Conservation (phyloP, 2,888 invertebrate genomes). For the Petrophora chlorosata region DNA sequence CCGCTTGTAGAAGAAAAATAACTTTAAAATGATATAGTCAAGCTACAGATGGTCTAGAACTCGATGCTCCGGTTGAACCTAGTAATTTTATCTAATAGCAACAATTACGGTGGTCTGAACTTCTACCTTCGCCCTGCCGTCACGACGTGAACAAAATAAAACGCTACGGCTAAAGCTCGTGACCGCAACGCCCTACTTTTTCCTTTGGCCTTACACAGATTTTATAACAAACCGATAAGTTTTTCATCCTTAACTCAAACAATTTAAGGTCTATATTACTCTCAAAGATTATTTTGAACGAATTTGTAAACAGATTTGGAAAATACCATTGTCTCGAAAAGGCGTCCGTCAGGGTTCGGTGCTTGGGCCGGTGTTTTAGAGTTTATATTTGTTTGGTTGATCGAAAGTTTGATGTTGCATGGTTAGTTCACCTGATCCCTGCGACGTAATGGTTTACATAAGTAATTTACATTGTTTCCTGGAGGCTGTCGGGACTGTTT, state of each 20-base stretch:
- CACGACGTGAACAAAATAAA: constrained; percentile 58
- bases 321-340: constrained; percentile 39
- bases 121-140: constrained; percentile 60
- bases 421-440: constrained; percentile 56
- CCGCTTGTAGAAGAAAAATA: too few species aligned
- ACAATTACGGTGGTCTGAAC: constrained; percentile 58
- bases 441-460: constrained; percentile 55
- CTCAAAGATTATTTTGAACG: constrained; percentile 8
- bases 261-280: constrained; percentile 43
- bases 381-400: constrained; percentile 39
- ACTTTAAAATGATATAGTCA: neutral
- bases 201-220: constrained; percentile 44
- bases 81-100: constrained; percentile 58
- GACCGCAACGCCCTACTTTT: constrained; percentile 66
- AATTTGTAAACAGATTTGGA: constrained; percentile 38
- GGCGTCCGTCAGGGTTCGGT: constrained; percentile 43
- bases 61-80: constrained; percentile 37
- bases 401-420: constrained; percentile 35
- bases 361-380: constrained; percentile 41
- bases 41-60: constrained; percentile 4
- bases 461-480: constrained; percentile 59
- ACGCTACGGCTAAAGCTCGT: constrained; percentile 55
- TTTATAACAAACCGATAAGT: constrained; percentile 27
- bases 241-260: constrained; percentile 39
- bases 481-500: constrained; percentile 49